A percentile compares a stretch with the other conserved stretches of the same genome.
These are phyloP conservation scores for Sebastes diploproa DNA, from an alignment of 2,797 vertebrate species.

Conservation along the genomic window DNA sequence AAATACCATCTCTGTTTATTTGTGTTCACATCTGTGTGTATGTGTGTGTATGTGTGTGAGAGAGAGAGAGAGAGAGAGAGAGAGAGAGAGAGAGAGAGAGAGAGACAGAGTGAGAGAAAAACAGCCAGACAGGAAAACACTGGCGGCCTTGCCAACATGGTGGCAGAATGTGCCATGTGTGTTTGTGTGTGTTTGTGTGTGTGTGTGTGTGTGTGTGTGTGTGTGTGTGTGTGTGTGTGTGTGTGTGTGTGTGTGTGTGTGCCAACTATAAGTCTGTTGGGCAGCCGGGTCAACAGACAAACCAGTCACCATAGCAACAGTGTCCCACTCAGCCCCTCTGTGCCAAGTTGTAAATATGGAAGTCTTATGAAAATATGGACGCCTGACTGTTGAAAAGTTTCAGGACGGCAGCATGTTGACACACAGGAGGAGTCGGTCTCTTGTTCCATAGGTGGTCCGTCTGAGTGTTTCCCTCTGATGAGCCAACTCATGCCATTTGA, in stretches of 20 bases:
- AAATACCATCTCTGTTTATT: background rate
- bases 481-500: background rate
- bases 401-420: background rate
- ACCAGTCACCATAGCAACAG: slow-evolving; percentile 61
- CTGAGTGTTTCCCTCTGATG: background rate
- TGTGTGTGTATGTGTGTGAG: background rate
- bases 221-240: slow-evolving; percentile 7
- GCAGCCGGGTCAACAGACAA: slow-evolving; percentile 63
- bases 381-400: background rate
- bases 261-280: slow-evolving; percentile 44
- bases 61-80: background rate
- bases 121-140: slow-evolving; percentile 45
- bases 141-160: slow-evolving; percentile 71
- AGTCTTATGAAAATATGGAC: slow-evolving; percentile 9
- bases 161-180: slow-evolving; percentile 55
- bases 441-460: background rate
- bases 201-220: slow-evolving; percentile 23
- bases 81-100: background rate
- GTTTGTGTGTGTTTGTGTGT: too few species aligned
- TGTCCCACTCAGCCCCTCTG: slow-evolving; percentile 6
- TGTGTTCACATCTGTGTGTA: background rate
- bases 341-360: slow-evolving; percentile 57
- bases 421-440: background rate
- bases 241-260: slow-evolving; percentile 1
- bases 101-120: background rate